Conservation (phyloP, 2,797 vertebrate genomes). For the Pogoniulus pusillus region DNA sequence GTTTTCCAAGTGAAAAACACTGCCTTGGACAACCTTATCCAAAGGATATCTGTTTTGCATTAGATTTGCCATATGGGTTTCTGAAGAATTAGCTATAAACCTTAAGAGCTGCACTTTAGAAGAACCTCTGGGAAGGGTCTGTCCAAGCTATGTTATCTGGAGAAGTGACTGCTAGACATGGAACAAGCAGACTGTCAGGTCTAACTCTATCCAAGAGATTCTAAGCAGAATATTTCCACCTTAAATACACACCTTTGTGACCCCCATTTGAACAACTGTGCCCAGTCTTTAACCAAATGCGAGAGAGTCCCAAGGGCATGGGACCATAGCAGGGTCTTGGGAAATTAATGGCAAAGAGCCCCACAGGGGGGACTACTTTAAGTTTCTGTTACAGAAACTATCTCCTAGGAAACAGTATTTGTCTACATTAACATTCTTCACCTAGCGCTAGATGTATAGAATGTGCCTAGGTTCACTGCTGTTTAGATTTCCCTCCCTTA, state of each 20-base stretch:
- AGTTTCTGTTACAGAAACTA: not conserved
- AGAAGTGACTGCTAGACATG: conserved; percentile 7
- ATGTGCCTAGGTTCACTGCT: conserved; percentile 5
- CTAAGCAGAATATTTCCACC: not conserved
- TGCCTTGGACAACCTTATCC: not conserved
- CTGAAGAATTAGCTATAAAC: conserved; percentile 13
- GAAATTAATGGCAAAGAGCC: not conserved
- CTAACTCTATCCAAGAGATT: not conserved
- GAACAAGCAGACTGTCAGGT: not conserved
- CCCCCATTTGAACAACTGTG: not conserved
- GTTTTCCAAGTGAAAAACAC: not conserved
- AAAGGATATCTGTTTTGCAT: conserved; percentile 17
- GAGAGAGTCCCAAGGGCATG: not conserved
- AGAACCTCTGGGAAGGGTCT: not conserved
- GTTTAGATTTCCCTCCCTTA: conserved; percentile 25
- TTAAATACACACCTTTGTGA: not conserved
- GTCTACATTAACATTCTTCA: conserved; percentile 12
- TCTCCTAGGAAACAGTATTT: conserved; percentile 39
- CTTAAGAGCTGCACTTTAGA: not conserved
- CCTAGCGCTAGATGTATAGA: not conserved
- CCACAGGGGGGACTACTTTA: not conserved
- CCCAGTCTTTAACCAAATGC: not conserved
- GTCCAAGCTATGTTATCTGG: not conserved
- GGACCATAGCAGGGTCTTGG: not conserved
- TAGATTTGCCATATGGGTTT: not conserved